A percentile compares a stretch with the other conserved stretches of the same genome.
Conservation (phyloP, 2,888 invertebrate species). For the Ennomos erosarius region DNA sequence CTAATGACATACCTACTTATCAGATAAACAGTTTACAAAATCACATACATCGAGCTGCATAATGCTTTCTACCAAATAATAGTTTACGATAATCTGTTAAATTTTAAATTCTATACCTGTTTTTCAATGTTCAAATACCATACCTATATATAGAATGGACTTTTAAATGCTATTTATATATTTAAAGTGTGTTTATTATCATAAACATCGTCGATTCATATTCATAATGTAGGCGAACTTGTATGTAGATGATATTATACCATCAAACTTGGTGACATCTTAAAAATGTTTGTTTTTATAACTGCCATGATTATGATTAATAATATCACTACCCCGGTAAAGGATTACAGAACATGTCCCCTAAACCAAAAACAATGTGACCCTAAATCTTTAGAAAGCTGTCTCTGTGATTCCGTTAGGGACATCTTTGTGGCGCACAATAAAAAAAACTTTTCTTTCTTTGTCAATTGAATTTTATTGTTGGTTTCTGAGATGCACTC, state of each 20-base stretch:
- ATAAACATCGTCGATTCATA: slow-evolving; percentile 16
- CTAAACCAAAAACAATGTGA: slow-evolving; percentile 70
- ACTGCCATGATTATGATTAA: slow-evolving; percentile 34
- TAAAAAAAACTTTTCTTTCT: slow-evolving; percentile 67
- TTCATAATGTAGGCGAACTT: slow-evolving; percentile 23
- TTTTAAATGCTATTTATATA: slow-evolving; percentile 16
- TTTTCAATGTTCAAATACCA: neutral
- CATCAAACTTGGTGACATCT: slow-evolving; percentile 3
- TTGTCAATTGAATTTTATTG: slow-evolving; percentile 85
- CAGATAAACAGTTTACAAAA: neutral
- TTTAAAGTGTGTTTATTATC: slow-evolving; percentile 16
- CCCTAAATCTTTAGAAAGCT: slow-evolving; percentile 75
- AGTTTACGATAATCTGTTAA: neutral
- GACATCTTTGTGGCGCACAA: slow-evolving; percentile 66
- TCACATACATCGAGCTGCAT: slow-evolving; percentile 3
- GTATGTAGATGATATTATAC: slow-evolving; percentile 20
- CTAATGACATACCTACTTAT: slow-evolving; percentile 6
- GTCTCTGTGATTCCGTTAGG: slow-evolving; percentile 75
- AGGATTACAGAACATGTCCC: slow-evolving; percentile 64
- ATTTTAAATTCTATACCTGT: slow-evolving; percentile 7
- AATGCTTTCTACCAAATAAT: slow-evolving; percentile 2
- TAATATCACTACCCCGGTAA: slow-evolving; percentile 39
- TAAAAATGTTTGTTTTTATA: slow-evolving; percentile 29
- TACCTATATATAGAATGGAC: slow-evolving; percentile 7
- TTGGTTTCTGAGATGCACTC: slow-evolving; percentile 80